Evolutionary conservation across 2,797 vertebrate genomes (phyloP).

Genomic region (Microchirus variegatus): DNA sequence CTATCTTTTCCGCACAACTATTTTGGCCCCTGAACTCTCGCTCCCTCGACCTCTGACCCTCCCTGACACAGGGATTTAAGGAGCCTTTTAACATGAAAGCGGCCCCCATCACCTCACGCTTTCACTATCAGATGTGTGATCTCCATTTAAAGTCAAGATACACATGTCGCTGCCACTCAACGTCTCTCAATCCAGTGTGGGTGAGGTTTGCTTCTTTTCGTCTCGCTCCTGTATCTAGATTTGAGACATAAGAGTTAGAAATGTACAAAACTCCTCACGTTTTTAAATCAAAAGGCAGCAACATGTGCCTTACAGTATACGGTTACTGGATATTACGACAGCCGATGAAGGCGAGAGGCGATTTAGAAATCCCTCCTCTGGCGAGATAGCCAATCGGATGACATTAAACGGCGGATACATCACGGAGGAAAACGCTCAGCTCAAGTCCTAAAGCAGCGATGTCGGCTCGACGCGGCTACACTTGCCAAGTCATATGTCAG

Average conservation of each 20-base stretch:
- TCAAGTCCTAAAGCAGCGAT: not conserved
- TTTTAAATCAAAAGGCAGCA: not conserved
- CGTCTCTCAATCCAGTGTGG: not conserved
- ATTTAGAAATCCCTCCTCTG: not conserved
- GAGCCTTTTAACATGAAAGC: slow-evolving; percentile 58
- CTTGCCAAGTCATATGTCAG: slow-evolving; percentile 3
- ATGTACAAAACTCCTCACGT: not conserved
- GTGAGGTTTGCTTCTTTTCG: not conserved
- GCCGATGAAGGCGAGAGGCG: not conserved
- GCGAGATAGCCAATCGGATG: not conserved
- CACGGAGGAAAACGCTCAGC: not conserved
- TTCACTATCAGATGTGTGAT: slow-evolving; percentile 44
- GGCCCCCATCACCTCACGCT: slow-evolving; percentile 24
- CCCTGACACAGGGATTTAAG: slow-evolving; percentile 54
- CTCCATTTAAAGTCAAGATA: slow-evolving; percentile 40
- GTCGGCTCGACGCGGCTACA: not conserved
- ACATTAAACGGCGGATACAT: slow-evolving; percentile 4
- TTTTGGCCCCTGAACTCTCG: slow-evolving; percentile 9
- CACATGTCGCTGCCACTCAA: slow-evolving; percentile 58
- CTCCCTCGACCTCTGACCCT: slow-evolving; percentile 46
- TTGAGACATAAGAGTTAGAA: not conserved
- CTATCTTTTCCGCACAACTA: slow-evolving; percentile 18
- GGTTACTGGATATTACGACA: not conserved
- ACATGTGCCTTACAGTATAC: not conserved
- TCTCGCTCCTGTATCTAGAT: not conserved